Evolutionary conservation across 2,888 invertebrate genomes (phyloP), one percentile per base, ranked within the genome.

Genomic region (Cinara cedri): DNA sequence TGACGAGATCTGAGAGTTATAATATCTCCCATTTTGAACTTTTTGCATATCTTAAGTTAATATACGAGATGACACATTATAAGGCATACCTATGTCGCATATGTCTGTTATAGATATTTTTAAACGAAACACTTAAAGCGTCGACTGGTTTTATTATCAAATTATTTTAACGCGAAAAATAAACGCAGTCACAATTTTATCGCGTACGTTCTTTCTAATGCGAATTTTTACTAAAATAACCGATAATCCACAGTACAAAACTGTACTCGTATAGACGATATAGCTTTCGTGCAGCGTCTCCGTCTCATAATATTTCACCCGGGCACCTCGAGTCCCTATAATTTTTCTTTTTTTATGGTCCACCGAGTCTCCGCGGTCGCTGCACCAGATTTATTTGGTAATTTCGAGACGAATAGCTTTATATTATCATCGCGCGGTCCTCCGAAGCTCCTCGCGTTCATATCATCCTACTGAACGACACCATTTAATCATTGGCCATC

Each of bases 341-440:
- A 75, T 65, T 55, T 75, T 75, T 55, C 44, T 65, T 8, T 68
- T 68, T 68, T 49, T 49, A 26, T 57, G 46, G 76, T 21, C 26
- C 26, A 10, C 10, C n/a, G 63, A 44, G 34, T 34, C 24, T 76
- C 34, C 10, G 34, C 34, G 34, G 34, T 4, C n/a, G 66, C 19
- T 1, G 16, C 26, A 46, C 21, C 34, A 21, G 44, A 76, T 76
- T 76, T 68, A 76, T 68, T 57, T 68, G 76, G 65, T 57, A 55
- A 76, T 76, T 76, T 66, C 46, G 46, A 76, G 49, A 76, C 76
- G 46, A 76, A 76, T 68, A 19, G 46, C 57, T 54, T 65, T 76
- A 26, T 54, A 34, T 6, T 6, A 34, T n/a, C n/a, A 34, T 34
- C 11, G 24, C 11, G 24, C 34, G 51, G 62, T 63, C 26, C 16